Percentiles rank a stretch among this genome's conserved stretches.
phyloP scores from a whole-genome alignment of 1,140 invertebrate genomes.

The Zaprionus camerounensis region DNA sequence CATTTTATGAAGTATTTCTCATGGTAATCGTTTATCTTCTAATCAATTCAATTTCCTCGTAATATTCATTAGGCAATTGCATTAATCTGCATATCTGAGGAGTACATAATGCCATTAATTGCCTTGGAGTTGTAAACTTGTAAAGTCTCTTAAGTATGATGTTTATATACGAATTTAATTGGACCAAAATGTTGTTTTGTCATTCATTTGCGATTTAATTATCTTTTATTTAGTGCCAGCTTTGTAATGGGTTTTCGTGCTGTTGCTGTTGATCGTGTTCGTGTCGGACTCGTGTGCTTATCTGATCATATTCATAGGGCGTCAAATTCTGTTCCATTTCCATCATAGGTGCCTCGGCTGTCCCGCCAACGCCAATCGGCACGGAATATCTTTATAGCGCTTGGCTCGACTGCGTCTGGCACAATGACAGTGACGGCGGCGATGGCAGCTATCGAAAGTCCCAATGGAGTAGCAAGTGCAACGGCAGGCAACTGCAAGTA shows the following conservation, averaged over 20 bases:
- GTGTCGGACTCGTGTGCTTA: constrained; percentile 12
- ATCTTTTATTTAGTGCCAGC: not conserved
- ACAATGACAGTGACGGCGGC: constrained; percentile 6
- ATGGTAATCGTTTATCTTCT: not conserved
- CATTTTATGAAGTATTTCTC: not conserved
- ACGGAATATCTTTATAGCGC: constrained; percentile 70
- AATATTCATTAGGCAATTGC: not conserved
- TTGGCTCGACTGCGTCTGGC: constrained; percentile 62
- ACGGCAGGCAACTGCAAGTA: constrained; percentile 3
- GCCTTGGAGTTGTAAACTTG: not conserved
- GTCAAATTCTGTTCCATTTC: constrained; percentile 74
- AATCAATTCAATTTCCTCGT: not conserved
- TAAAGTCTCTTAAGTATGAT: constrained; percentile 3
- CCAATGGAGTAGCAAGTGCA: constrained; percentile 19
- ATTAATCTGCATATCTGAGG: not conserved
- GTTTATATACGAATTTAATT: constrained; percentile 12
- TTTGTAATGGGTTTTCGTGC: not conserved
- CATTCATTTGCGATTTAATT: constrained; percentile 11
- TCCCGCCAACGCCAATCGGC: constrained; percentile 49
- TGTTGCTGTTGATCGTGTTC: constrained; percentile 10
- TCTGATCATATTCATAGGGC: constrained; percentile 57
- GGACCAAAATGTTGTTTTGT: constrained; percentile 11
- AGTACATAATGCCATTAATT: constrained; percentile 7
- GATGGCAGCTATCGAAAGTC: constrained; percentile 38
- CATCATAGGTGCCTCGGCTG: constrained; percentile 50